Percentiles rank a stretch among this genome's conserved stretches.
phyloP scores from a whole-genome alignment of 2,797 vertebrate genomes.

The Acanthiza pusilla region DNA sequence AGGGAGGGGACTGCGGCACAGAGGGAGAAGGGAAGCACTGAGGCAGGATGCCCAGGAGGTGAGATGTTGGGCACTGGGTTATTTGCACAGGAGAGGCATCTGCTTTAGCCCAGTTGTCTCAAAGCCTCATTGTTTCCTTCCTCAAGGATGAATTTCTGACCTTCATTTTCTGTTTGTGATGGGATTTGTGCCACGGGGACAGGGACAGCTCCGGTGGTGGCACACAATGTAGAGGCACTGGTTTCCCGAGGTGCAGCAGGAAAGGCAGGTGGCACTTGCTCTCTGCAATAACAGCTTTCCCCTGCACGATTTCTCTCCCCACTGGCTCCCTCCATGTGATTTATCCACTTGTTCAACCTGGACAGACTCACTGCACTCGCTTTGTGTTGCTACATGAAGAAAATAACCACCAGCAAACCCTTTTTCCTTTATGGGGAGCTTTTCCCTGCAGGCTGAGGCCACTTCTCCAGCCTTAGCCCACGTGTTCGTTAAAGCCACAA shows the following conservation, averaged over 20 bases:
- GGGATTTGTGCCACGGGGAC: rapidly evolving
- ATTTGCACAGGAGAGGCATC: neutral
- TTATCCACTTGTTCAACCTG: neutral
- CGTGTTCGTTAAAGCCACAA: neutral
- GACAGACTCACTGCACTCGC: neutral
- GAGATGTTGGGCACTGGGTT: rapidly evolving
- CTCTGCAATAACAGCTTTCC: neutral
- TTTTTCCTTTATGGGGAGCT: neutral
- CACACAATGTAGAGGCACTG: rapidly evolving
- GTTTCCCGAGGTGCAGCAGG: neutral
- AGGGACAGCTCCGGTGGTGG: neutral
- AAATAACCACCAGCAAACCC: neutral
- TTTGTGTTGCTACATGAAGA: neutral
- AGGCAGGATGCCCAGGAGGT: neutral
- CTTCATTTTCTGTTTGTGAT: rapidly evolving
- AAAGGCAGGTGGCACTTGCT: neutral
- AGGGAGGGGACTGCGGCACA: neutral
- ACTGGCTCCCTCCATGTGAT: neutral
- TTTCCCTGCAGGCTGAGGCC: neutral
- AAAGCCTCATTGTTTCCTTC: neutral
- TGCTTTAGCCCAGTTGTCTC: neutral
- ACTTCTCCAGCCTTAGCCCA: neutral
- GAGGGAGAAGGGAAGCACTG: neutral
- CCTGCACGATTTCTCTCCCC: rapidly evolving
- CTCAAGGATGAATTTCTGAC: neutral